Evolutionary conservation across 2,797 vertebrate genomes (phyloP), one percentile per base, ranked within the genome.

Genomic region (Myripristis jacobus): DNA sequence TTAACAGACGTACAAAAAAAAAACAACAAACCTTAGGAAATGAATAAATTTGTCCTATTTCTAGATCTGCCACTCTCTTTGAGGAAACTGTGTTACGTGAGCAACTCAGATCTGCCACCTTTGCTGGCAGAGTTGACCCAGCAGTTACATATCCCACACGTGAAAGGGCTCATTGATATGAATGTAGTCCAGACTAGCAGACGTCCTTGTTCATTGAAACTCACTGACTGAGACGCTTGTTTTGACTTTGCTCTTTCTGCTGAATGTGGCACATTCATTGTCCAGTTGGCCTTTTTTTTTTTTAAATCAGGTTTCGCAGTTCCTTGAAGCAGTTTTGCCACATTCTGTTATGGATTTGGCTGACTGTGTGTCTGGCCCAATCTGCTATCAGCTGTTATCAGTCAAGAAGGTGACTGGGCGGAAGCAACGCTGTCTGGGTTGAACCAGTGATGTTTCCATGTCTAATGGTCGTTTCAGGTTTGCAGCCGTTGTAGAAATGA

Each of bases 301-400:
- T 2, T 41, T 61, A 19, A 1, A 22, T 60, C 43, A 21, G 18
- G 31, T 52, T 36, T 62, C 29, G 47, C 60, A 47, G 59, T 10
- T 12, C 19, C 19, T 18, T 16, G 3, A 2, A 12, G 27, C 22
- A 34, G 44, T 56, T 68, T 73, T 25, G 8, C 12, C 19, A 24
- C 75, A 68, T 34, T 36, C 22, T 43, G 44, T 21, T 56, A 38
- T 66, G 16, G 52, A 56, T 62, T 36, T 41, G 4, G 0, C 19
- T 2, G 36, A 38, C 36, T 38, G 9, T 36, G 34, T 47, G 54
- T 77, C 25, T 52, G 61, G 13, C 29, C 0, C 2, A 16, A 10
- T 38, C 7, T 44, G 6, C 18, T 46, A 41, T 80, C 61, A 16
- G 58, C 61, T 62, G 72, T 75, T 73, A 79, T 83, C 84, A 73